Conservation (phyloP, 2,113 vertebrate genomes). For the Pygoscelis antarcticus region DNA sequence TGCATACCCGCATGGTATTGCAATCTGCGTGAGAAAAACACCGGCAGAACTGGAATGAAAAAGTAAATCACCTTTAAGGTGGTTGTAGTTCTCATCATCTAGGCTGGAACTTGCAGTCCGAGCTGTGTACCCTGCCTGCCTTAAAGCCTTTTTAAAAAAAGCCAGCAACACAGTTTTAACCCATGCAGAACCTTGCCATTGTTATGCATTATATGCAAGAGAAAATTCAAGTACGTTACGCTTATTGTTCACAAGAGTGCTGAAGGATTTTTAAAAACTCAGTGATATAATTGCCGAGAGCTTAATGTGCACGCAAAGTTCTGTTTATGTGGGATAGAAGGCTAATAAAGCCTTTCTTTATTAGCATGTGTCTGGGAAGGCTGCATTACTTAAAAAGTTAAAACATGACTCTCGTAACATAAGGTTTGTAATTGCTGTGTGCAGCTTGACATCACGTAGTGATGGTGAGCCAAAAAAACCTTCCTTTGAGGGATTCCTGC, state of each 20-base stretch:
- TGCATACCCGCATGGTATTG: fast-evolving
- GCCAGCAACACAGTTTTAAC: neutral
- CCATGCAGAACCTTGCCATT: neutral
- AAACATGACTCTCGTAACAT: neutral
- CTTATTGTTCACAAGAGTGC: neutral
- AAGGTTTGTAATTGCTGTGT: neutral
- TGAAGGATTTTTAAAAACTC: neutral
- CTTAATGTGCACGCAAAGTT: neutral
- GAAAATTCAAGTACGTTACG: neutral
- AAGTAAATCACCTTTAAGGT: neutral
- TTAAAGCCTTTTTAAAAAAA: neutral
- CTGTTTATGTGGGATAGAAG: neutral
- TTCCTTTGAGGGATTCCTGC: constrained; percentile 1
- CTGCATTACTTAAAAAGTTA: neutral
- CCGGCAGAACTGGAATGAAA: neutral
- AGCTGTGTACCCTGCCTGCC: neutral
- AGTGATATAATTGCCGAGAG: neutral
- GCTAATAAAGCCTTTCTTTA: neutral
- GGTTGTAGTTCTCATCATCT: neutral
- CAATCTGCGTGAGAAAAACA: neutral
- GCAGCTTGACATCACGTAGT: neutral
- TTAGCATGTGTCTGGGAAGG: neutral
- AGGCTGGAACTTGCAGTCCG: neutral
- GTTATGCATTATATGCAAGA: neutral
- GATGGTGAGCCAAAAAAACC: neutral